These are phyloP conservation scores for Sialis lutaria DNA, from an alignment of 2,888 invertebrate species.

Conservation along the genomic window DNA sequence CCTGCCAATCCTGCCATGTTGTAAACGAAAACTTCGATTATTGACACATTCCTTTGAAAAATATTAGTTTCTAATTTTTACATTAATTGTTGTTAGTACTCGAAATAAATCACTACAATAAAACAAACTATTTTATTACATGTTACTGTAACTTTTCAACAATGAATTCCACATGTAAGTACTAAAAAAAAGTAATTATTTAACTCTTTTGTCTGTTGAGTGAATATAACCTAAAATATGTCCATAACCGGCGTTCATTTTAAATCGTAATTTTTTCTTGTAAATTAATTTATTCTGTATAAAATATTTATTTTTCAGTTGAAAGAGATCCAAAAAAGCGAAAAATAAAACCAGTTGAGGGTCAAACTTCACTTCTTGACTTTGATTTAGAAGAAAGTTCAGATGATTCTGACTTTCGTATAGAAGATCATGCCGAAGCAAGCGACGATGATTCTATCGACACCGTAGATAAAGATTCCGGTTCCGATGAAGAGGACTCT, in stretches of 20 bases:
- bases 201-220: too few relatives aligned
- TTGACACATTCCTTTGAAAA: too few relatives aligned
- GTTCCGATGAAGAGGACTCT: constrained; percentile 19
- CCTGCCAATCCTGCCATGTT: too few relatives aligned
- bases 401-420: constrained; percentile 88
- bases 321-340: constrained; percentile 65
- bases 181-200: too few relatives aligned
- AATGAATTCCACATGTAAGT: too few relatives aligned
- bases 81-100: too few relatives aligned
- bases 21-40: too few relatives aligned
- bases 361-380: constrained; percentile 56
- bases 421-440: constrained; percentile 66
- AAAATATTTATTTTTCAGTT: constrained; percentile 19
- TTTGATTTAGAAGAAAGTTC: constrained; percentile 82
- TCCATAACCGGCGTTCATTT: background rate
- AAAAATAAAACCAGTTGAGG: constrained; percentile 61
- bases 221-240: background rate
- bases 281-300: background rate
- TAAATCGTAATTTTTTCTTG: background rate
- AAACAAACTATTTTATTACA: too few relatives aligned
- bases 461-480: constrained; percentile 26
- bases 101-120: too few relatives aligned
- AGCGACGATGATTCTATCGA: constrained; percentile 63
- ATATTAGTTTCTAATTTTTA: too few relatives aligned
- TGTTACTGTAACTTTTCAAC: too few relatives aligned